Evolutionary conservation across 2,797 vertebrate genomes (phyloP), one percentile per base, ranked within the genome.

Genomic region (Arrhamphus sclerolepis): DNA sequence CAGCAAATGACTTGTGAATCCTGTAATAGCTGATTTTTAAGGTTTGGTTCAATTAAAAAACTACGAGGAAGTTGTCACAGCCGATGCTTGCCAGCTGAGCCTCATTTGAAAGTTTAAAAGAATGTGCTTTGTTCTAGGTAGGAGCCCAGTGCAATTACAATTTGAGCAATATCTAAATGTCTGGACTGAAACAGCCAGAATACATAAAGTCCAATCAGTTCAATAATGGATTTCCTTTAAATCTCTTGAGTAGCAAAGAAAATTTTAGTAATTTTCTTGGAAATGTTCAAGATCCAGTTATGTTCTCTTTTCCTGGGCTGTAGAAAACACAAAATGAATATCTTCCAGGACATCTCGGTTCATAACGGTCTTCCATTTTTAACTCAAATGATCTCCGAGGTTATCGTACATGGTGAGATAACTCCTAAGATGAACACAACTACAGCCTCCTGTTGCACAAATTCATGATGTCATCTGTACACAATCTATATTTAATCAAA

Each of bases 281-380:
- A 38, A 13, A 38, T 38, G 14, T 13, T 13, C 34, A 38, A 14
- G 13, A 38, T 38, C 21, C 22, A 48, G 20, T 60, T 14, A 29
- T 17, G 46, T 46, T 41, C 54, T 47, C 17, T 39, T 39, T 24
- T 56, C 41, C n/a, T 34, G 41, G 1, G 3, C 4, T 20, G 34
- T 1, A 1, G 13, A 22, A 21, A 39, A 28, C 46, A 61, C 46
- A 2, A 48, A 44, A 21, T 14, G 14, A 29, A 42, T 21, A 38
- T 66, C 14, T 19, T n/a, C 51, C 50, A 29, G 2, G 4, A 63
- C 10, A n/a, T 17, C 20, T 58, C 3, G 6, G 19, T 55, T 66
- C 42, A 53, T 70, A 13, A 47, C 9, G n/a, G 57, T n/a, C 39
- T 2, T 55, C 16, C 13, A 40, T 22, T 66, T 46, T 68, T 4